Conservation (phyloP, 2,888 invertebrate genomes). For the Agrilus mali region DNA sequence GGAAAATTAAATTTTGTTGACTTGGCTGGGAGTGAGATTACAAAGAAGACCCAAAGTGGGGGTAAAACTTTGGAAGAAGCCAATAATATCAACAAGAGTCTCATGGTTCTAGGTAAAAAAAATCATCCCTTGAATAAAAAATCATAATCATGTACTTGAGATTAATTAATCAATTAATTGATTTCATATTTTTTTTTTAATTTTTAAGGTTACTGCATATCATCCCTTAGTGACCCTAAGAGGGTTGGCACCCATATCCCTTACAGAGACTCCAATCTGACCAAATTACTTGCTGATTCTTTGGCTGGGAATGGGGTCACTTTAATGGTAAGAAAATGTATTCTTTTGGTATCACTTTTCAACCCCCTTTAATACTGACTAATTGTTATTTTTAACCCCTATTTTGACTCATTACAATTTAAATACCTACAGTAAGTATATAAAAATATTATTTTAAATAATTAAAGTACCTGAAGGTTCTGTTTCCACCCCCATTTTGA, state of each 20-base stretch:
- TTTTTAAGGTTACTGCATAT: constrained; percentile 78
- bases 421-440: no score
- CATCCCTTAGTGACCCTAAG: constrained; percentile 74
- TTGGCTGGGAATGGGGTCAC: constrained; percentile 90
- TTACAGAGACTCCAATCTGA: constrained; percentile 87
- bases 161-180: no score
- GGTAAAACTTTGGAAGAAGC: constrained; percentile 86
- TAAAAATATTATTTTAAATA: no score
- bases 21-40: constrained; percentile 93
- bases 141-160: no score
- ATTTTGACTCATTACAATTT: no score
- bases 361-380: background rate
- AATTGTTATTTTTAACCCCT: no score
- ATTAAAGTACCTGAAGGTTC: no score
- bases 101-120: constrained; percentile 73
- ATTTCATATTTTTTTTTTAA: background rate
- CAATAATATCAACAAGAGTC: constrained; percentile 90
- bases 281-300: constrained; percentile 85
- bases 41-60: constrained; percentile 78
- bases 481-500: no score
- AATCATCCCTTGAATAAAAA: no score
- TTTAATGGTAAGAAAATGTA: constrained; percentile 70
- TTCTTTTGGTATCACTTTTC: background rate
- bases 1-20: constrained; percentile 95
- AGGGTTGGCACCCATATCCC: constrained; percentile 79